Base-by-base conservation (phyloP, 2,113 vertebrate genomes). In the Oreochromis niloticus region DNA sequence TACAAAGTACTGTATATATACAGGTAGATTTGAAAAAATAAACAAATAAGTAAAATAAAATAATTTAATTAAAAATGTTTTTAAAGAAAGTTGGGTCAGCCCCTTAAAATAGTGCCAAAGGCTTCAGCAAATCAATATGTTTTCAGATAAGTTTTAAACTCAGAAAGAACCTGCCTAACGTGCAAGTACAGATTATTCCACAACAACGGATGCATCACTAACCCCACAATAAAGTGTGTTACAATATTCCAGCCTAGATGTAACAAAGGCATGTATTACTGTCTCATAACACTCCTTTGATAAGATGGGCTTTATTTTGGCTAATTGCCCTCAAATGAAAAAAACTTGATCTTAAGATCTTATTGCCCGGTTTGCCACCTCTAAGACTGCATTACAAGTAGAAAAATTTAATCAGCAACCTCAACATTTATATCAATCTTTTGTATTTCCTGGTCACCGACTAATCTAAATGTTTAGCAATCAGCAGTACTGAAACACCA, bases 91-190 rank as follows among this genome's bases (percentile, higher is more conserved):
- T 27, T 56, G 55, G 14, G 22, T 27, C 55, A 56, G 7, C 2
- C 12, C 55, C 55, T 56, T 56, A 56, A 56, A 56, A 56, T 27
- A 27, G 55, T 56, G 22, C 55, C 22, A 56, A 56, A 56, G 0
- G 1, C 55, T 56, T 56, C 22, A 56, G 55, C 22, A 57, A 57
- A 57, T 57, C 22, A 57, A 0, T 57, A 57, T 57, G 52, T 55
- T 55, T n/a, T 55, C 52, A 55, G 52, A 22, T 55, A 55, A 2
- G n/a, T 22, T 55, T 55, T 55, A 22, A 55, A 55, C 52, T 55
- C 52, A 55, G 9, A 55, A 55, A 55, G 22, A 57, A 27, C 22
- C 55, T 57, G 55, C 55, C 55, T 57, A 57, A 57, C 0, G 0
- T 57, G 55, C 12, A 57, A 57, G 55, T 22, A 27, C 55, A 57